A percentile compares a stretch with the other conserved stretches of the same genome.
Conservation (phyloP, 1,140 invertebrate species). For the Magallana angulata region DNA sequence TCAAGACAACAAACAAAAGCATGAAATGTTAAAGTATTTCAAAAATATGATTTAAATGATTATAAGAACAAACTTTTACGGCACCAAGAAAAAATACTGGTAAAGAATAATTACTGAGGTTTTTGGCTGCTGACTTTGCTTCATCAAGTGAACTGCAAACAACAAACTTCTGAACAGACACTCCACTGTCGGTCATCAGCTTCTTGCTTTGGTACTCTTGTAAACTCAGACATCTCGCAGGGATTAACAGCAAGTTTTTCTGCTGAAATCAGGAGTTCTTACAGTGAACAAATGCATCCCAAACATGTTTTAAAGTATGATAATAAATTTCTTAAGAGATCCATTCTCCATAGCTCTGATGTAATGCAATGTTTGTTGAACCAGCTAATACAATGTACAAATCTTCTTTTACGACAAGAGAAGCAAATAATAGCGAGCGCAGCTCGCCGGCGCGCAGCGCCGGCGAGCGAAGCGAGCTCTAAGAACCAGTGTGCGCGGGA, state of each 20-base stretch:
- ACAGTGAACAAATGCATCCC: too few relatives aligned
- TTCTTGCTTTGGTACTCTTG: constrained; percentile 99
- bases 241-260: background rate
- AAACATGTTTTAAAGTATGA: too few relatives aligned
- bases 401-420: too few relatives aligned
- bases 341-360: too few relatives aligned
- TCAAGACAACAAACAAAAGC: background rate
- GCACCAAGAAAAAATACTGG: background rate
- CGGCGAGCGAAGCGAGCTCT: too few relatives aligned
- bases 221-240: constrained; percentile 89
- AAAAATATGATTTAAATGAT: background rate
- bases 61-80: background rate
- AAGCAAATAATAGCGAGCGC: too few relatives aligned
- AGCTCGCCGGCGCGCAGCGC: too few relatives aligned
- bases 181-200: constrained; percentile 91
- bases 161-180: constrained; percentile 96
- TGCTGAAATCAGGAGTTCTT: background rate
- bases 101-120: constrained; percentile 85
- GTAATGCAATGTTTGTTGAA: too few relatives aligned
- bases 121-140: constrained; percentile 84
- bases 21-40: too few relatives aligned
- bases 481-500: too few relatives aligned
- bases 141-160: constrained; percentile 88
- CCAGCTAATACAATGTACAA: too few relatives aligned
- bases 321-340: too few relatives aligned